Evolutionary conservation across 92 coral and sea anemone genomes (phyloP), one percentile per base, ranked within the genome.

Genomic region (Montipora capitata): DNA sequence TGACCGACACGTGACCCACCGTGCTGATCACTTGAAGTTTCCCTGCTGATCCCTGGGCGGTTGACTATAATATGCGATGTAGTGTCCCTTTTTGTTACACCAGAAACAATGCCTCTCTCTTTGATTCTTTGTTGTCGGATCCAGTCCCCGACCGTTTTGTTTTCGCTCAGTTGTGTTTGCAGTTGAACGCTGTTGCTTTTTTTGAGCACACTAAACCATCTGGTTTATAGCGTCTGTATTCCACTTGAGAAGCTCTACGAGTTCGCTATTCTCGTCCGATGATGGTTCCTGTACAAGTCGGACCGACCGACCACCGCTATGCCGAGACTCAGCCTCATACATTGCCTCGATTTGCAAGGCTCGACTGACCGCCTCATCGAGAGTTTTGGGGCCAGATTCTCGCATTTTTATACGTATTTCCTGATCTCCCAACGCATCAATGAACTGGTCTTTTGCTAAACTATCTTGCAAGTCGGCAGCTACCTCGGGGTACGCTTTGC

Each of bases 281-380:
- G 78, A 5, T 12, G 62, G 75, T 20, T 27, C 54, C n/a, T 44
- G 68, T 12, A 42, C 42, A 8, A 7, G 57, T 12, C 52, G 41
- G 13, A 42, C 78, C 11, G n/a, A 35, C 7, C 58, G 42, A 42
- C 78, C 78, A 10, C 11, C 67, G 16, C 76, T 79, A 40, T 61
- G 38, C 10, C 78, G 78, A 43, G 61, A 73, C 59, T 73, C 80
- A 0, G 80, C 80, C n/a, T 78, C 39, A 11, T 65, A 64, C 54
- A 89, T 83, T 10, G 85, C 88, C 72, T 82, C 52, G 14, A 89
- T 49, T n/a, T 89, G 77, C 52, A 48, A 48, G 0, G 89, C 65
- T 1, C 40, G 75, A 62, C 67, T 51, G 74, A 82, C 68, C 3
- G 68, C 68, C 3, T 88, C 79, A 56, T 54, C 65, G 10, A 54